Conservation (phyloP, 1,140 invertebrate species). For the Brachionus paranguensis region DNA sequence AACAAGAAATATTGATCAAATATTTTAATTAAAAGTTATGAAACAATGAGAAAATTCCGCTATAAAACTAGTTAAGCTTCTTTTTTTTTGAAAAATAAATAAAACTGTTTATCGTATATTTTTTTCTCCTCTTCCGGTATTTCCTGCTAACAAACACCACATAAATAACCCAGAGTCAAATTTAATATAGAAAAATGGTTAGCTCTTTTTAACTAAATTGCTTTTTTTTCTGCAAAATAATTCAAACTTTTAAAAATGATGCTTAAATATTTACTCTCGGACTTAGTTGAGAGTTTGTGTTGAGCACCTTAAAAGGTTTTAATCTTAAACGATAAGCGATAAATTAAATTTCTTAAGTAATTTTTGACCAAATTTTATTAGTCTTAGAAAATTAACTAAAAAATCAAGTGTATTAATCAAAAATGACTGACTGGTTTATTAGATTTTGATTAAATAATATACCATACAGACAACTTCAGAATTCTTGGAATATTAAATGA, state of each 20-base stretch:
- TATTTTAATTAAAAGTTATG: not conserved
- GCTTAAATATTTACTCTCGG: not conserved
- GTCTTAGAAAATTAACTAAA: no score
- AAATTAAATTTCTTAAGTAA: not conserved
- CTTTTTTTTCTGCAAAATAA: not conserved
- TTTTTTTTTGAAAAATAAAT: not conserved
- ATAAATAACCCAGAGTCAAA: not conserved
- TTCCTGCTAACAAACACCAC: not conserved
- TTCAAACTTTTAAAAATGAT: not conserved
- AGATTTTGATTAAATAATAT: no score
- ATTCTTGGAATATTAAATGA: no score
- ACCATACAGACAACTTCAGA: no score
- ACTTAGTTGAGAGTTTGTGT: no score
- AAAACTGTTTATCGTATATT: not conserved
- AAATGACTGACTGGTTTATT: not conserved
- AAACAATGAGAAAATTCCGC: not conserved
- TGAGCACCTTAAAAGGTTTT: not conserved
- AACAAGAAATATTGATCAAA: not conserved
- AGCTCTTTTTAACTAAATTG: not conserved
- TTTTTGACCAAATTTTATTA: not conserved
- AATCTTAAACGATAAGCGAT: not conserved
- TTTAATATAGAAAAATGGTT: not conserved
- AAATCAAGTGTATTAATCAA: not conserved
- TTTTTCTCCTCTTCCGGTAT: not conserved
- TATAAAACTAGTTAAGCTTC: not conserved